phyloP scores from a whole-genome alignment of 2,888 invertebrate genomes.

The Chrysodeixis includens region DNA sequence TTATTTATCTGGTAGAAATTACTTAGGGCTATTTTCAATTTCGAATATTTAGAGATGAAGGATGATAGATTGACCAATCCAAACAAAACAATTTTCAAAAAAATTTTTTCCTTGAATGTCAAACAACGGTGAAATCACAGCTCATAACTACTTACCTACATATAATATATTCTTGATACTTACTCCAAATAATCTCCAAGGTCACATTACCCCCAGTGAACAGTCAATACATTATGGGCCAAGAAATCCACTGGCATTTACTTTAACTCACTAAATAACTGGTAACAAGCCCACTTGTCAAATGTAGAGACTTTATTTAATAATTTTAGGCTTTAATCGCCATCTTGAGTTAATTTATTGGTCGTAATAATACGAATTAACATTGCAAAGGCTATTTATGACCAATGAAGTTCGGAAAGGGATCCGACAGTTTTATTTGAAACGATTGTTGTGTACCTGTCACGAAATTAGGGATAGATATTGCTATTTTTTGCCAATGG shows the following conservation, averaged over 20 bases:
- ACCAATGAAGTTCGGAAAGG: neutral
- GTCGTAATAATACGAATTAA: constrained; percentile 16
- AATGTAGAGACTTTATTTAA: constrained; percentile 18
- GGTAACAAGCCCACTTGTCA: constrained; percentile 22
- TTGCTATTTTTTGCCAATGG: too few relatives aligned
- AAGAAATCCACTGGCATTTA: neutral
- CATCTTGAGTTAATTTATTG: constrained; percentile 21
- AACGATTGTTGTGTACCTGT: neutral
- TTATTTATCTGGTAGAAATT: too few relatives aligned
- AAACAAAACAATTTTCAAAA: too few relatives aligned
- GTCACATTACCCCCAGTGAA: neutral
- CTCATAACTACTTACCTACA: too few relatives aligned
- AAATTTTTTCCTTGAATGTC: too few relatives aligned
- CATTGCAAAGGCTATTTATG: neutral
- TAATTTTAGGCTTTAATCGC: constrained; percentile 14
- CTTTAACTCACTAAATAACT: constrained; percentile 6
- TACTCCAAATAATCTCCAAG: neutral
- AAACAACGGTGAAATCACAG: too few relatives aligned
- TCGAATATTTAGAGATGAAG: too few relatives aligned
- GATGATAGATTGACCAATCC: too few relatives aligned
- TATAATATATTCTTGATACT: neutral
- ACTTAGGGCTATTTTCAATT: too few relatives aligned
- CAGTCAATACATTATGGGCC: neutral
- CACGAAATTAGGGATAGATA: too few relatives aligned
- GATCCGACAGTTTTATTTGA: neutral